Conservation (phyloP, 2,888 invertebrate species). For the Xanthia icteritia region DNA sequence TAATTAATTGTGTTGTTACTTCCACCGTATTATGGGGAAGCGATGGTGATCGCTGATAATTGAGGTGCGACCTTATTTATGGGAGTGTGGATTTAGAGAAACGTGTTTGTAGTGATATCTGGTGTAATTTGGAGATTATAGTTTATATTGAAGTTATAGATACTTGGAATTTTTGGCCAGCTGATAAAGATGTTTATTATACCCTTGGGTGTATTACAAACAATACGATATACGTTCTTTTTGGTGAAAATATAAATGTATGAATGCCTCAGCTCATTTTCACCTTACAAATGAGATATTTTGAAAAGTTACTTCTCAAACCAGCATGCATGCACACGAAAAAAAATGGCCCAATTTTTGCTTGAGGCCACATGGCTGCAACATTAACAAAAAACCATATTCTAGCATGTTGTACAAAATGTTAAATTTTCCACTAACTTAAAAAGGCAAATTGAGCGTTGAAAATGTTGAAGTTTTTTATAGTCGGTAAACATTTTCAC, state of each 20-base stretch:
- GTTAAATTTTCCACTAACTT: slow-evolving; percentile 29
- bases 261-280: background rate
- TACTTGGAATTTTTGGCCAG: background rate
- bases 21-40: slow-evolving; percentile 70
- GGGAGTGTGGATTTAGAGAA: slow-evolving; percentile 30
- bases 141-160: background rate
- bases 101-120: slow-evolving; percentile 23
- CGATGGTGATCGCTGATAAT: slow-evolving; percentile 68
- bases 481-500: slow-evolving; percentile 47
- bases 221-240: background rate
- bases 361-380: slow-evolving; percentile 12
- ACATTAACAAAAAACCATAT: slow-evolving; percentile 16
- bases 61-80: slow-evolving; percentile 51
- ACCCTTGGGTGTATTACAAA: background rate
- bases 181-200: background rate
- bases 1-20: slow-evolving; percentile 79
- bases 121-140: slow-evolving; percentile 7
- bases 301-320: slow-evolving; percentile 4
- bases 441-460: slow-evolving; percentile 46
- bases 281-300: slow-evolving; percentile 4
- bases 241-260: background rate
- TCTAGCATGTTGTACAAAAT: slow-evolving; percentile 18
- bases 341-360: slow-evolving; percentile 12
- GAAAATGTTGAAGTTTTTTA: slow-evolving; percentile 56
- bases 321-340: background rate